Percentiles rank a stretch among this genome's conserved stretches.
Conservation (phyloP, 1,140 invertebrate genomes). For the Saccostrea echinata region DNA sequence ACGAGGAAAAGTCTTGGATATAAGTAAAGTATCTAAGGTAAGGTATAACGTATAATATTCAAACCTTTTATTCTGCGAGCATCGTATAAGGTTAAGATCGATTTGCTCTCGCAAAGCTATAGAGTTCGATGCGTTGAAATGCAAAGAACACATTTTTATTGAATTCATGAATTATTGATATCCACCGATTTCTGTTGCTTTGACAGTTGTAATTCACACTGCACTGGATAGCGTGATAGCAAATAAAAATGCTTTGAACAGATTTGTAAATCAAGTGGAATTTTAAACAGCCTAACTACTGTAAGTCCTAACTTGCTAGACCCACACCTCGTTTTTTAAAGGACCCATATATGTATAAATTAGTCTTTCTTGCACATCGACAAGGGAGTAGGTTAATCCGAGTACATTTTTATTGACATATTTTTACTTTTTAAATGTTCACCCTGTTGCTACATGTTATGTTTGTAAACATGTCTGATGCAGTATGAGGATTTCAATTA, state of each 20-base stretch:
- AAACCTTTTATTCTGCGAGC: background rate
- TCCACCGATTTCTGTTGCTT: background rate
- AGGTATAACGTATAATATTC: background rate
- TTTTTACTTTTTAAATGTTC: no score
- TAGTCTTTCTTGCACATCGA: background rate
- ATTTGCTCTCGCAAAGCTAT: background rate
- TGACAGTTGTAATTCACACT: background rate
- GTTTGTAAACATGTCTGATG: no score
- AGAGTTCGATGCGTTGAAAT: background rate
- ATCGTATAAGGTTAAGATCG: no score
- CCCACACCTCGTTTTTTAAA: slow-evolving; percentile 5
- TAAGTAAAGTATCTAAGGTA: background rate
- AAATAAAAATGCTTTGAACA: background rate
- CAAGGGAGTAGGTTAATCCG: background rate
- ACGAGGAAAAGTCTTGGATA: background rate
- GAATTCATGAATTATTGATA: background rate
- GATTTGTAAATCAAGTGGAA: slow-evolving; percentile 23
- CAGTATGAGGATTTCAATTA: no score
- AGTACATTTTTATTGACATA: no score
- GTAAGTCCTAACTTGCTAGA: background rate
- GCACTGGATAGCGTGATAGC: background rate
- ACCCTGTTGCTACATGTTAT: no score
- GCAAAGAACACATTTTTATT: background rate
- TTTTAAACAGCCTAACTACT: slow-evolving; percentile 24
- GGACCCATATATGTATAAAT: background rate